Percentiles rank a stretch among this genome's conserved stretches.
These are phyloP conservation scores for Tiliacea aurago DNA, from an alignment of 2,888 invertebrate genomes.

Conservation along the genomic window DNA sequence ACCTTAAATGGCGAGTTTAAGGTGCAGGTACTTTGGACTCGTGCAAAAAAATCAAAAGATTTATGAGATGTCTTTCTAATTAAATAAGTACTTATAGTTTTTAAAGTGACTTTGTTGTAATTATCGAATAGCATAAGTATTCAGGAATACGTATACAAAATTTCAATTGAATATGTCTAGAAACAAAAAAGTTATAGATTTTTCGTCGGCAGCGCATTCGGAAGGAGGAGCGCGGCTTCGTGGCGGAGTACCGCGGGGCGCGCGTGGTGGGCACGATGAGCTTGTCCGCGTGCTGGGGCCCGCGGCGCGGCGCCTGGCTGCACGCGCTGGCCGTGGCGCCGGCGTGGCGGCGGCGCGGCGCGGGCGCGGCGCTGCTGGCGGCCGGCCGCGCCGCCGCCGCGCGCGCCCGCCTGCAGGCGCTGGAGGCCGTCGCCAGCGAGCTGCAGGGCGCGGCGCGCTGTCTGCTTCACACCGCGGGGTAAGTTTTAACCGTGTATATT, in stretches of 20 bases:
- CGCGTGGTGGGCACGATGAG: slow-evolving; percentile 76
- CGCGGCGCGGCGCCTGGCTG: slow-evolving; percentile 72
- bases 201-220: slow-evolving; percentile 1
- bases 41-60: too few species aligned
- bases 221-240: slow-evolving; percentile 89
- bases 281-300: slow-evolving; percentile 71
- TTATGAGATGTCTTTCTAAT: too few species aligned
- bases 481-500: too few species aligned
- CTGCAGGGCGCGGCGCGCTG: slow-evolving; percentile 47
- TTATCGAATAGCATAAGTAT: too few species aligned
- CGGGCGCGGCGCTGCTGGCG: slow-evolving; percentile 62
- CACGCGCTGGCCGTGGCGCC: slow-evolving; percentile 69
- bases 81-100: too few species aligned
- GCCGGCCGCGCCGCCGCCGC: slow-evolving; percentile 52
- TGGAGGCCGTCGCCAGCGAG: slow-evolving; percentile 57
- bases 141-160: too few species aligned
- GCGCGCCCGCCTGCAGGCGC: slow-evolving; percentile 56
- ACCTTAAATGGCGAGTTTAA: too few species aligned
- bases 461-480: slow-evolving; percentile 66
- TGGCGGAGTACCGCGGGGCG: slow-evolving; percentile 74
- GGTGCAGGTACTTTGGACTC: too few species aligned
- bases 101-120: too few species aligned
- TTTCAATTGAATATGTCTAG: too few species aligned
- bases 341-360: slow-evolving; percentile 66
- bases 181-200: too few species aligned